phyloP scores from a whole-genome alignment of 2,888 invertebrate genomes.

The Nephrotoma flavescens region DNA sequence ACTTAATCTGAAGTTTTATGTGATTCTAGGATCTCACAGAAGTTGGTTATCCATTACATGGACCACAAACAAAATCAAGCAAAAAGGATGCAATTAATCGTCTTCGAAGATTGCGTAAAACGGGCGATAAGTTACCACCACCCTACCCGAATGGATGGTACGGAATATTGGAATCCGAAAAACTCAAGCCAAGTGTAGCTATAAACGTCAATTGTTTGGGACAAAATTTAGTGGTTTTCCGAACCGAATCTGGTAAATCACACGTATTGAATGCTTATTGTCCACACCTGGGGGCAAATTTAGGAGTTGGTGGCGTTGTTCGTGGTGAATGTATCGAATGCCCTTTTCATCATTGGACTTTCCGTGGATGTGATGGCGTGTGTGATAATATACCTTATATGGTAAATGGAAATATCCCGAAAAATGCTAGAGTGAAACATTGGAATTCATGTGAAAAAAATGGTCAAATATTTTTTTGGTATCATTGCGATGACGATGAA shows the following conservation, averaged over 20 bases:
- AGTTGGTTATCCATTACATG: constrained; percentile 14
- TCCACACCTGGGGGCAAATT: constrained; percentile 79
- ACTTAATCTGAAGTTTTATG: background rate
- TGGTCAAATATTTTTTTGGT: constrained; percentile 67
- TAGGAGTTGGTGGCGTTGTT: constrained; percentile 66
- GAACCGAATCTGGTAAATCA: constrained; percentile 45
- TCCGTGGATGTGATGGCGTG: constrained; percentile 55
- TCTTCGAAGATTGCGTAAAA: constrained; percentile 36
- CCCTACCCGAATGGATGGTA: constrained; percentile 89
- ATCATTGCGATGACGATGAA: constrained; percentile 52
- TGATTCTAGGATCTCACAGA: constrained; percentile 19
- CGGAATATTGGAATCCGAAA: constrained; percentile 51
- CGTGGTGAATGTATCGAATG: constrained; percentile 67
- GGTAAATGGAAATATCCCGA: constrained; percentile 44
- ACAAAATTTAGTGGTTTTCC: constrained; percentile 53
- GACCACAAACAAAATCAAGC: constrained; percentile 1
- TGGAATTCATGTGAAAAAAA: constrained; percentile 58
- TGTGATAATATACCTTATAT: constrained; percentile 63
- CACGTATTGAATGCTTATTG: constrained; percentile 74
- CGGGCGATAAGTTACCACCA: constrained; percentile 56
- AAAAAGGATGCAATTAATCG: constrained; percentile 29
- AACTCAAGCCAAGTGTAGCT: constrained; percentile 40
- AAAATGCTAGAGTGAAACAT: constrained; percentile 48
- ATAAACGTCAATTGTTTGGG: constrained; percentile 51
- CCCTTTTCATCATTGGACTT: constrained; percentile 81